Base-by-base conservation (phyloP, 2,888 invertebrate genomes). In the Parnassius smintheus region DNA sequence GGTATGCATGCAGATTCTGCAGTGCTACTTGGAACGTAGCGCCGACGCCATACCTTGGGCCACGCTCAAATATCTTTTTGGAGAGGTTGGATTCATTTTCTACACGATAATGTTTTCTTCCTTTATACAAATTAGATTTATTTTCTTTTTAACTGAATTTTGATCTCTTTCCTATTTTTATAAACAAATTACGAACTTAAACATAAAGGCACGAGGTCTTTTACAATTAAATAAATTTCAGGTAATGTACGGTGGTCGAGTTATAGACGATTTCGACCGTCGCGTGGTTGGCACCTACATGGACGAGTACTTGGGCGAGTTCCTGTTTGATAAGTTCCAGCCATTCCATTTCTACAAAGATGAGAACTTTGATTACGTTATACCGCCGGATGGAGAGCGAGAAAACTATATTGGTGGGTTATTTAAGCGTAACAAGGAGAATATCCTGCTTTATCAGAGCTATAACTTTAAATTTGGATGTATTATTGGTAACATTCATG, bases 271-370 rank as follows among this genome's bases (percentile, higher is more conserved):
- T 81, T 98, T 95, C 86, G 98, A 98, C 86, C 93, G 98, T 11
- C 94, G 98, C 66, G 95, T 98, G 11, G 95, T 97, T 2, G 92
- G 94, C 69, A 96, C 95, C 0, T 98, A 98, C 86, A 97, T 98
- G 96, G 95, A 97, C 80, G 98, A 98, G 84, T 98, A 98, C 80
- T 95, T 98, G 93, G 98, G 98, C 0, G 98, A 98, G 79, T 98
- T 98, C 83, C 92, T 98, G 57, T 98, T 98, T 82, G 97, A 98
- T 81, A 94, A 94, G 62, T 97, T 97, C 85, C 97, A 98, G 82
- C 96, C 97, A 0, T 98, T 97, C 89, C 96, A 97, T 83, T 98
- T 98, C 90, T 98, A 96, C 81, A 88, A 88, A 56, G 96, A 97
- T 78, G 86, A 93, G 1, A 81, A 87, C 11, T 95, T 96, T 2